Conservation (phyloP, 2,888 invertebrate genomes). For the Autographa pulchrina region DNA sequence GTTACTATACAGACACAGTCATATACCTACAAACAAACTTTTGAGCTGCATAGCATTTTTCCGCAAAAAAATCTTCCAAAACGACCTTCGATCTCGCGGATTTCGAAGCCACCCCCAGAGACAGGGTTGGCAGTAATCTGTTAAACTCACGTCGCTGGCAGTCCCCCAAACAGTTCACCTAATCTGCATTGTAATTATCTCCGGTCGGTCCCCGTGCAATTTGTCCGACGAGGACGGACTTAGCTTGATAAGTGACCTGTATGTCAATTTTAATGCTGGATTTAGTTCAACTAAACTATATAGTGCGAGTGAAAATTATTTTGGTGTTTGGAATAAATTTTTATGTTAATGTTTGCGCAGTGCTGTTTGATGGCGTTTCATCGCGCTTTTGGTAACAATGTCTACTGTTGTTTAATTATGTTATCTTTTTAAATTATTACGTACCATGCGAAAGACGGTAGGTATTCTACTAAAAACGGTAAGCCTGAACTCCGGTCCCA, state of each 20-base stretch:
- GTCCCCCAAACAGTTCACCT: conserved; percentile 56
- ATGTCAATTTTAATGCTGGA: conserved; percentile 27
- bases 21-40: no score
- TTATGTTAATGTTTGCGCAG: background rate
- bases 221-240: conserved; percentile 51
- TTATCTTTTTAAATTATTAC: no score
- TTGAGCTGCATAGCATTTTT: no score
- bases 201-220: conserved; percentile 51
- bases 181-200: conserved; percentile 66
- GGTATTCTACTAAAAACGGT: no score
- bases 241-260: conserved; percentile 42
- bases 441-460: no score
- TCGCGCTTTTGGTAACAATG: background rate
- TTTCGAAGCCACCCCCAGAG: conserved; percentile 17
- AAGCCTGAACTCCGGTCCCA: no score
- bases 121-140: conserved; percentile 48
- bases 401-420: background rate
- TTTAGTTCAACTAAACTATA: background rate
- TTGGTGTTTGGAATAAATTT: background rate
- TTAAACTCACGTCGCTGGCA: conserved; percentile 58
- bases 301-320: background rate
- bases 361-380: background rate
- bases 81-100: conserved; percentile 2
- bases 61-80: background rate
- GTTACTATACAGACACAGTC: no score